Conservation (phyloP, 2,113 vertebrate genomes). For the Hymenochirus boettgeri region DNA sequence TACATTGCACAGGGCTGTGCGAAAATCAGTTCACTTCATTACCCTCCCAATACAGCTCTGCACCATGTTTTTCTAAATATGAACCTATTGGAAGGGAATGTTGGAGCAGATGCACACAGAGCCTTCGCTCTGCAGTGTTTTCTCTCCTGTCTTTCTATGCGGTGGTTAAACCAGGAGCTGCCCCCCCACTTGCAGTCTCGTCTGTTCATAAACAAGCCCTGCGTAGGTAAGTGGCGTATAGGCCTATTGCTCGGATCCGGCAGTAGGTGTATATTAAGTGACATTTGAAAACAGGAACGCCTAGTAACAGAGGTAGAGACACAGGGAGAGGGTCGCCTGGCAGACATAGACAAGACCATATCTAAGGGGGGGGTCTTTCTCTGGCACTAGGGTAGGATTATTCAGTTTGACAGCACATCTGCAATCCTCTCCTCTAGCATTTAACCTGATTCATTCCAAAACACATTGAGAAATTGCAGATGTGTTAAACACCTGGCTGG, state of each 20-base stretch:
- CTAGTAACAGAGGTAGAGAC: constrained; percentile 28
- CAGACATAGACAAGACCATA: too few relatives aligned
- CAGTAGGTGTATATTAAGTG: constrained; percentile 37
- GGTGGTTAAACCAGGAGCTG: too few relatives aligned
- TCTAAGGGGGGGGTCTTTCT: constrained; percentile 8
- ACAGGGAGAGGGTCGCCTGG: not conserved
- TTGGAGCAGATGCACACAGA: too few relatives aligned
- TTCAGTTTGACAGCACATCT: constrained; percentile 41
- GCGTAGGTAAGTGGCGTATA: constrained; percentile 17
- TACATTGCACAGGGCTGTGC: too few relatives aligned
- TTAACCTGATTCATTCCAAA: constrained; percentile 17
- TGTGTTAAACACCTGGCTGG: constrained; percentile 31
- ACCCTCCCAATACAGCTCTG: too few relatives aligned
- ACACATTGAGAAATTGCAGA: constrained; percentile 31
- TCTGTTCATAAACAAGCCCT: too few relatives aligned
- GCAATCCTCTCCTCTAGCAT: constrained; percentile 37
- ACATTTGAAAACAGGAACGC: constrained; percentile 22
- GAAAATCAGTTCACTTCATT: too few relatives aligned
- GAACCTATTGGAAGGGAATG: too few relatives aligned
- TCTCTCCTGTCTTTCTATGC: constrained; percentile 25
- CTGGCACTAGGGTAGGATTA: constrained; percentile 21
- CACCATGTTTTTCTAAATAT: too few relatives aligned
- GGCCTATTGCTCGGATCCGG: constrained; percentile 29
- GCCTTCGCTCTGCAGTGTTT: too few relatives aligned
- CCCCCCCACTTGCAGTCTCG: too few relatives aligned